Evolutionary conservation across 2,113 vertebrate species (phyloP).

Genomic region (Vombatus ursinus): DNA sequence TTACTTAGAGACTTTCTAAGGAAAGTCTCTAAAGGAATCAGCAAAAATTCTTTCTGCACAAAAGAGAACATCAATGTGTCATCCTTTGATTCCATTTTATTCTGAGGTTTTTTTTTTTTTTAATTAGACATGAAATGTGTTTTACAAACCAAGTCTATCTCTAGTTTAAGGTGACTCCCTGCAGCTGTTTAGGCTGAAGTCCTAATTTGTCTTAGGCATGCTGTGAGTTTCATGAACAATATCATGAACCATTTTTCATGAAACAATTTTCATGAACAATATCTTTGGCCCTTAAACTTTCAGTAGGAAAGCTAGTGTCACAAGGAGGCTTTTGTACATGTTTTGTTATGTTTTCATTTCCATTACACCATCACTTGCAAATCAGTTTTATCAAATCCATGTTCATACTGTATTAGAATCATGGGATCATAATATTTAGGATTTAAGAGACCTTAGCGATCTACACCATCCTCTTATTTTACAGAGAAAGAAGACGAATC

Average conservation of each 20-base stretch:
- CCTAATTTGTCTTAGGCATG: neutral
- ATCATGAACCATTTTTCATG: neutral
- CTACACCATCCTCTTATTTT: too few relatives aligned
- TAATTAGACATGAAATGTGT: conserved; percentile 27
- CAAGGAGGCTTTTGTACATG: conserved; percentile 27
- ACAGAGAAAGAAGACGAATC: too few relatives aligned
- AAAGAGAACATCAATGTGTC: neutral
- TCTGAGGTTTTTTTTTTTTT: conserved; percentile 38
- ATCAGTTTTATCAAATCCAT: neutral
- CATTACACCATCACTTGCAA: conserved; percentile 13
- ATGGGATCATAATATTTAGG: neutral
- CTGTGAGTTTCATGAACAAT: conserved; percentile 17
- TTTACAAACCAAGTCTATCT: conserved; percentile 28
- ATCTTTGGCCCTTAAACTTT: conserved; percentile 24
- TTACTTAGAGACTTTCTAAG: conserved; percentile 9
- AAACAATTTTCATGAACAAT: conserved; percentile 32
- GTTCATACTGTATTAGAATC: neutral
- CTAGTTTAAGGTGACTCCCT: neutral
- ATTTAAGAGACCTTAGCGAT: neutral
- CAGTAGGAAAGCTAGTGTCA: neutral
- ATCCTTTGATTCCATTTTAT: conserved; percentile 31
- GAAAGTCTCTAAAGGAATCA: neutral
- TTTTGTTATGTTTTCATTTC: conserved; percentile 38
- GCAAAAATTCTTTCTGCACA: conserved; percentile 29
- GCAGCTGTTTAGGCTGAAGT: conserved; percentile 36